Percentiles rank a stretch among this genome's conserved stretches.
Evolutionary conservation across 2,888 invertebrate species (phyloP).

Genomic region (Mamestra brassicae): DNA sequence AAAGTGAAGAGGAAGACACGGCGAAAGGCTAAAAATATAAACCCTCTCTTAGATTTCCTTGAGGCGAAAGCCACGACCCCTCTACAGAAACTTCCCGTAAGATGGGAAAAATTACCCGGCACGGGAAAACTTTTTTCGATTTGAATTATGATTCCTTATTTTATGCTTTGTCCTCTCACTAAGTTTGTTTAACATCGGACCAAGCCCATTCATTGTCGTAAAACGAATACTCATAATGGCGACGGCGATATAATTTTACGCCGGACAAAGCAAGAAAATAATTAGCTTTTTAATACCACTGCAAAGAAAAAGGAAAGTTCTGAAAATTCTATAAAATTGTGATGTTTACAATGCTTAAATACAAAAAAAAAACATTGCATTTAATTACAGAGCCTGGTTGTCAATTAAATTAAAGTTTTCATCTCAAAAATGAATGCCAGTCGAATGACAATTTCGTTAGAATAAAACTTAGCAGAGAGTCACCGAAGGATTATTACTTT

Average conservation of each 20-base stretch:
- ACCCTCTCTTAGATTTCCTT: slow-evolving; percentile 89
- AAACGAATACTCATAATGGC: slow-evolving; percentile 74
- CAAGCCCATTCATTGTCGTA: slow-evolving; percentile 81
- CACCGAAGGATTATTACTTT: slow-evolving; percentile 80
- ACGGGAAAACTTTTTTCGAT: slow-evolving; percentile 89
- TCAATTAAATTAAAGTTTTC: slow-evolving; percentile 48
- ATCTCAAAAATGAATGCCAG: slow-evolving; percentile 54
- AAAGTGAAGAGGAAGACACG: slow-evolving; percentile 89
- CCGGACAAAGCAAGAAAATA: slow-evolving; percentile 53
- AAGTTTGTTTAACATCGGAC: slow-evolving; percentile 87
- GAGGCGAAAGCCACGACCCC: slow-evolving; percentile 85
- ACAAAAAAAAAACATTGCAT: slow-evolving; percentile 8
- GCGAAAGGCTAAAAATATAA: slow-evolving; percentile 90
- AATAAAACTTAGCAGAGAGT: slow-evolving; percentile 77
- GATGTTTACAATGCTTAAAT: slow-evolving; percentile 6
- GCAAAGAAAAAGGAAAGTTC: slow-evolving; percentile 29
- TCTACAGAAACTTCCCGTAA: slow-evolving; percentile 87
- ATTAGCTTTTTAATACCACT: slow-evolving; percentile 42
- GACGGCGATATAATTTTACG: slow-evolving; percentile 41
- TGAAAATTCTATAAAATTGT: slow-evolving; percentile 8
- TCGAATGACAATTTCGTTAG: slow-evolving; percentile 74
- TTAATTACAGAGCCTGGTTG: slow-evolving; percentile 24
- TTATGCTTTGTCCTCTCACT: slow-evolving; percentile 84
- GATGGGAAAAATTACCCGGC: slow-evolving; percentile 90
- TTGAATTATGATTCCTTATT: slow-evolving; percentile 91